Evolutionary conservation across 2,113 vertebrate genomes (phyloP).

Genomic region (Synchiropus splendidus): DNA sequence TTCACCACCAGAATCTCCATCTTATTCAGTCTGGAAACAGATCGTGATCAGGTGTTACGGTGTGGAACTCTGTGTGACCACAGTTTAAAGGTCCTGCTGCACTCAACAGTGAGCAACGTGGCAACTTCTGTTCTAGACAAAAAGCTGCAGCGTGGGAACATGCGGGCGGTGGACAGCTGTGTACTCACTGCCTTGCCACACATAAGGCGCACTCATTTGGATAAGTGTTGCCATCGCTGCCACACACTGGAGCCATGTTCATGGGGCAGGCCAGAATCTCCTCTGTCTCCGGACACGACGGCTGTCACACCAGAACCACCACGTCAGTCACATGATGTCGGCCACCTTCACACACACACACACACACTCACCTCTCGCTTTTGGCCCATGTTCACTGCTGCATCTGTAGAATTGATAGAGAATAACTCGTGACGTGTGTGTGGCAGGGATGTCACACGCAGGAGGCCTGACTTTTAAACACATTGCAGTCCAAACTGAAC

Average conservation of each 20-base stretch:
- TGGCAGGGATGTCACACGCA: too few species aligned
- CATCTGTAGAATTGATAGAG: too few species aligned
- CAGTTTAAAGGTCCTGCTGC: background rate
- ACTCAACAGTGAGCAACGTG: background rate
- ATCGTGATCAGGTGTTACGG: too few species aligned
- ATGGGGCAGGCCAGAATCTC: slow-evolving; percentile 59
- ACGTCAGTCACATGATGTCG: too few species aligned
- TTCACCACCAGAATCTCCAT: slow-evolving; percentile 51
- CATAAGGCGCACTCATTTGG: slow-evolving; percentile 75
- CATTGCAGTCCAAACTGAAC: too few species aligned
- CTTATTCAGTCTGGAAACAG: slow-evolving; percentile 42
- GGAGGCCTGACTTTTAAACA: too few species aligned
- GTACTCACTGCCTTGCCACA: slow-evolving; percentile 59
- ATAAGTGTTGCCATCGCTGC: slow-evolving; percentile 70
- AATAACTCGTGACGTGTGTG: too few species aligned
- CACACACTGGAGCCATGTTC: slow-evolving; percentile 69
- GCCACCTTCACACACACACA: too few species aligned
- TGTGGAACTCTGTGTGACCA: background rate
- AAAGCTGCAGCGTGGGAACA: background rate
- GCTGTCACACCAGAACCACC: slow-evolving; percentile 22
- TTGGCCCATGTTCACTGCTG: too few species aligned
- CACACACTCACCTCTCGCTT: too few species aligned
- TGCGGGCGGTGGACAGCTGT: slow-evolving; percentile 8
- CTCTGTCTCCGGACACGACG: slow-evolving; percentile 32
- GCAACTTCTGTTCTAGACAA: background rate